phyloP scores from a whole-genome alignment of 2,113 vertebrate species.

The Raja brachyura region DNA sequence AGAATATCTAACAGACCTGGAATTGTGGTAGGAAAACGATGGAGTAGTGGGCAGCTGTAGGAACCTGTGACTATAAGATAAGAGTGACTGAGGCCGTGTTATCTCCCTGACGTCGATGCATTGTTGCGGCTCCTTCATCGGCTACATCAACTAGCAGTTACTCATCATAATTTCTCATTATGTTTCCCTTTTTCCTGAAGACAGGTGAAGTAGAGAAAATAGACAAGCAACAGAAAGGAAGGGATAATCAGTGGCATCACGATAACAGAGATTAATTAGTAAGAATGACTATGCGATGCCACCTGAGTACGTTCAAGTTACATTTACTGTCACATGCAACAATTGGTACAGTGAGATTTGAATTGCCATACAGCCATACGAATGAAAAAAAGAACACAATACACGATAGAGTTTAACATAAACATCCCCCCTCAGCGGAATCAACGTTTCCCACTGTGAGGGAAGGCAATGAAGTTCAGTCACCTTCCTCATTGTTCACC shows the following conservation, averaged over 20 bases:
- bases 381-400: no score
- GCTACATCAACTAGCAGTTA: background rate
- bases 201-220: background rate
- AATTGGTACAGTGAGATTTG: no score
- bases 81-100: background rate
- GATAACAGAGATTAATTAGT: background rate
- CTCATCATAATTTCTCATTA: background rate
- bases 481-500: no score
- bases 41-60: background rate
- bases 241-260: background rate
- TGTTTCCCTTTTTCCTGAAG: background rate
- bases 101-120: no score
- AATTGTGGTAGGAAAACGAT: background rate
- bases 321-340: no score
- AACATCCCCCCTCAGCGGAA: no score
- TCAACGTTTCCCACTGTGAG: no score
- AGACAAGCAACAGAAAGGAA: background rate
- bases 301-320: background rate
- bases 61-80: background rate
- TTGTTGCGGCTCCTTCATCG: background rate
- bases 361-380: no score
- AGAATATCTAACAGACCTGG: background rate
- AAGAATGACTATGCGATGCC: no score
- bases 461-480: no score
- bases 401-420: no score